Evolutionary conservation across 2,113 vertebrate genomes (phyloP), one percentile per base, ranked within the genome.

Genomic region (Ramphastos sulfuratus): DNA sequence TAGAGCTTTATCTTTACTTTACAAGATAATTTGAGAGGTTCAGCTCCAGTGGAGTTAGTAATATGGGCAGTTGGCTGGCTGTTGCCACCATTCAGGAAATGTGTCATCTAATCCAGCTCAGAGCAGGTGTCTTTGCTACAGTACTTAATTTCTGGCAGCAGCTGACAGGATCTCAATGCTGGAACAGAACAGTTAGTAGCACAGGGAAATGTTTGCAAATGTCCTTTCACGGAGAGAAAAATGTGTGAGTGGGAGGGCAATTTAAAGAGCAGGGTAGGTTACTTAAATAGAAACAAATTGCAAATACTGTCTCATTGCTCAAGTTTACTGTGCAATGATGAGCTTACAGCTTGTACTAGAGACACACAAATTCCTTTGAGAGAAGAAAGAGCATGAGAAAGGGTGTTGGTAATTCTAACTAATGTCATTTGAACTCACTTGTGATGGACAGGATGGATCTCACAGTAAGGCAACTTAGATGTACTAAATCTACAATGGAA

Each of bases 111-210:
- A 91, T 46, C 25, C 87, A 85, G 12, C 61, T 86, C 65, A 55
- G 76, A 85, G 79, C 87, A 94, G 87, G 87, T 94, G 85, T 75
- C 76, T 78, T 44, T 72, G 82, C 69, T 58, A 90, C 82, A 89
- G 65, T 33, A 70, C 65, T 89, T 78, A 91, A 83, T 83, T 94
- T 83, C 87, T 90, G 85, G 69, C 82, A 92, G 58, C 60, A 58
- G 39, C 25, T 85, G 79, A 85, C 54, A 69, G 52, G 52, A 58
- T 67, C 42, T 70, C 52, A 77, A 0, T 48, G 72, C 67, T 92
- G 56, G 42, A 92, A 74, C 46, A 84, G 66, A 87, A 64, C 20
- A 67, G 37, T 44, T 85, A 77, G 50, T 64, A 60, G 69, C 16
- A 28, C 25, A 28, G 48, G 69, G 35, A 65, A 74, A 77, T 50